These are phyloP conservation scores for Calliopsis andreniformis DNA, from an alignment of 1,140 invertebrate genomes.

Conservation along the genomic window DNA sequence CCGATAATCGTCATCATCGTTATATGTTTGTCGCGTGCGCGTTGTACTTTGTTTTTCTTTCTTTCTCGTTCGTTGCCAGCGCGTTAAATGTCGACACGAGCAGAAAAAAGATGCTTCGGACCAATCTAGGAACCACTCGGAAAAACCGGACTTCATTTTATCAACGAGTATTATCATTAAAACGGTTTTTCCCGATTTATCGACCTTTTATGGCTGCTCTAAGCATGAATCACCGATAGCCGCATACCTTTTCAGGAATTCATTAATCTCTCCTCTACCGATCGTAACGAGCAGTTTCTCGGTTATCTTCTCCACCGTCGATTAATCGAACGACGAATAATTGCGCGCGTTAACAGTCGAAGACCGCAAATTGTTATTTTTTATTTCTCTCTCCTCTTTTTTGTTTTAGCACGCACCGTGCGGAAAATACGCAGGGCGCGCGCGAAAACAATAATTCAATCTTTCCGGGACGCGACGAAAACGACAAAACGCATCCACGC, in stretches of 20 bases:
- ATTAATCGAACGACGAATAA: neutral
- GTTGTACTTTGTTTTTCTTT: constrained; percentile 35
- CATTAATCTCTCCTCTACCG: no score
- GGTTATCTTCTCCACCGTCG: neutral
- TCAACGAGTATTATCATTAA: constrained; percentile 1
- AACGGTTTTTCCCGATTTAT: constrained; percentile 3
- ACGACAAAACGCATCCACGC: constrained; percentile 12
- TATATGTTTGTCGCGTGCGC: constrained; percentile 40
- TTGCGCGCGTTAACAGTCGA: neutral
- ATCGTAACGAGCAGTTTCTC: neutral
- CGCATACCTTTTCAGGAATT: neutral
- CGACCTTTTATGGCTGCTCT: neutral
- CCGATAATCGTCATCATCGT: constrained; percentile 32
- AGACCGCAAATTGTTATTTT: neutral
- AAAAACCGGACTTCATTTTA: neutral
- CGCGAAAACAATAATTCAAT: constrained; percentile 41
- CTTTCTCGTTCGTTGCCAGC: constrained; percentile 39
- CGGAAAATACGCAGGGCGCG: constrained; percentile 23
- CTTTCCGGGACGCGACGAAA: neutral
- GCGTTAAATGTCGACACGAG: neutral
- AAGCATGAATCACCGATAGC: neutral
- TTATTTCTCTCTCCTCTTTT: neutral
- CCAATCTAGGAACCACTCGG: neutral
- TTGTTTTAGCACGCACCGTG: neutral
- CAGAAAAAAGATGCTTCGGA: neutral